Evolutionary conservation across 2,888 invertebrate genomes (phyloP), one percentile per base, ranked within the genome.

Genomic region (Margaritifera margaritifera): DNA sequence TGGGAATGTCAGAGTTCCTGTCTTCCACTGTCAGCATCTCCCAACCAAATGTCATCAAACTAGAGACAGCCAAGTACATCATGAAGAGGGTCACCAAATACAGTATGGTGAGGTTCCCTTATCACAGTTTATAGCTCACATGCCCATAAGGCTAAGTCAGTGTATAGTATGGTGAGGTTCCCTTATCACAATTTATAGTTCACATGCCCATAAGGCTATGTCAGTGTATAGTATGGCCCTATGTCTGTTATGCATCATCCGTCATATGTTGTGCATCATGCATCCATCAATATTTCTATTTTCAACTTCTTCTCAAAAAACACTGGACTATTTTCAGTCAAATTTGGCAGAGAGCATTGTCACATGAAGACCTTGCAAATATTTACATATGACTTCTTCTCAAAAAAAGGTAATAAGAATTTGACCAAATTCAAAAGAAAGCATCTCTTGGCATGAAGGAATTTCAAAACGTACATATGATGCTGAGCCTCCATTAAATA

Each of bases 11-110:
- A 53, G 95, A 95, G 84, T 97, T 96, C 89, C 92, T 96, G 68
- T 42, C 64, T 5, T 93, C 93, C 79, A 80, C 80, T 31, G 92
- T 94, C 1, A 92, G 94, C 61, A 95, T 96, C 90, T 93, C 94
- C 0, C 92, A 93, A 73, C 96, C 96, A 0, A 92, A 93, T 63
- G 92, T 96, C 67, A 93, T 97, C 83, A 92, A 94, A 0, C 90
- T 97, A 62, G 94, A 95, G 88, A 95, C 94, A 89, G 96, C 96
- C 64, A 97, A 97, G 90, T 97, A 97, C 91, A 94, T 94, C 71
- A 91, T 97, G 61, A 93, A 94, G 81, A 94, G 94, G 86, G 94
- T 95, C 84, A 95, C 95, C 18, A 92, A 94, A 84, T 97, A 95
- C 83, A 93, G 95, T 63, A 90, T 97, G 92, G 96, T 96, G 90